Evolutionary conservation across 2,888 invertebrate species (phyloP).

Genomic region (Pristionchus fissidentatus): DNA sequence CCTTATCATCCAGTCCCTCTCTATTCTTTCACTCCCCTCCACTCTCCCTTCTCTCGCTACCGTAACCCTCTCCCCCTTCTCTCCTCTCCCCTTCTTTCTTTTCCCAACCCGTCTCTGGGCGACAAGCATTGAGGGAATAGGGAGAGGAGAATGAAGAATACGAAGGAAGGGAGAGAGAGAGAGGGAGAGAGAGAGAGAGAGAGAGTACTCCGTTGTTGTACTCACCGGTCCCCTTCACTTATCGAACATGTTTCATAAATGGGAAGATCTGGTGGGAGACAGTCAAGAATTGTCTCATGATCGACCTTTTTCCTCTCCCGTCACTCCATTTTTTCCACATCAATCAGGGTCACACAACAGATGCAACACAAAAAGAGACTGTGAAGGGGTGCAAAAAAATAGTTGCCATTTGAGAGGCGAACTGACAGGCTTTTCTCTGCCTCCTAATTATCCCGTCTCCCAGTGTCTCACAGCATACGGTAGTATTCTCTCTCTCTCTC

Average conservation of each 20-base stretch:
- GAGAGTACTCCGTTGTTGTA: neutral
- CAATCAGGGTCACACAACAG: conserved; percentile 47
- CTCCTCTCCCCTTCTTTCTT: conserved; percentile 22
- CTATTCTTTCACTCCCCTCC: conserved; percentile 21
- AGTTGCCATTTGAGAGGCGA: conserved; percentile 2
- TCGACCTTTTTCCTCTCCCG: conserved; percentile 1
- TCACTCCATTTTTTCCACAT: conserved; percentile 35
- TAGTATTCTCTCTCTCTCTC: no score
- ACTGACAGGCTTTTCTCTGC: conserved; percentile 1
- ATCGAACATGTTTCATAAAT: conserved; percentile 2
- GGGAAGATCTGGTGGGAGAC: neutral
- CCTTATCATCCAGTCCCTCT: neutral
- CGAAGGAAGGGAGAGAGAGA: neutral
- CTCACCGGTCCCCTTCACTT: no score
- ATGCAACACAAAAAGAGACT: conserved; percentile 10
- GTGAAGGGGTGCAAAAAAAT: neutral
- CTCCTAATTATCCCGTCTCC: conserved; percentile 39
- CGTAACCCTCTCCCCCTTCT: conserved; percentile 37
- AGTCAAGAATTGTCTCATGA: neutral
- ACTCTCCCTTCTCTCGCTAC: conserved; percentile 47
- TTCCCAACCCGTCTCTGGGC: conserved; percentile 46
- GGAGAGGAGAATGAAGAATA: neutral
- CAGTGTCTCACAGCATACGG: conserved; percentile 4
- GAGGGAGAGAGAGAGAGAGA: neutral
- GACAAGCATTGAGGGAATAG: conserved; percentile 14